Evolutionary conservation across 2,113 vertebrate genomes (phyloP).

Genomic region (Ciconia stormi): DNA sequence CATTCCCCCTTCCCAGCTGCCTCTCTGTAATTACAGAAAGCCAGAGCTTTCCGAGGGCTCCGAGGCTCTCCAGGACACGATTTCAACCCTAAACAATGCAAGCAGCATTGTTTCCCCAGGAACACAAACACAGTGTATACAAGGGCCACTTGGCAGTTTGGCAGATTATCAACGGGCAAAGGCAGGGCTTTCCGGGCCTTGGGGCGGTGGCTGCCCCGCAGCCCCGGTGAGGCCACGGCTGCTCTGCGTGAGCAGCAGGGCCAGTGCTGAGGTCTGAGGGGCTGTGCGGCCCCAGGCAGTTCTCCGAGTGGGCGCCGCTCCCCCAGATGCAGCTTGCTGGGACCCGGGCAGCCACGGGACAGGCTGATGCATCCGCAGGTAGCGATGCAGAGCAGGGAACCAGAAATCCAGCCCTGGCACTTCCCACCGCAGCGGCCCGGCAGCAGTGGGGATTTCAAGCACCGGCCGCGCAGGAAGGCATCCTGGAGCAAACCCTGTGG

Average conservation of each 20-base stretch:
- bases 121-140: not conserved
- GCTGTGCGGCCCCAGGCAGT: accelerated
- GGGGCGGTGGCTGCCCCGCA: not conserved
- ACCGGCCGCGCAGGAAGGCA: accelerated
- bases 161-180: accelerated
- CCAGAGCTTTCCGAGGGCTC: not conserved
- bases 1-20: not conserved
- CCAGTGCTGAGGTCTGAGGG: not conserved
- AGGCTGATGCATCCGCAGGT: accelerated
- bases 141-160: not conserved
- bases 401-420: not conserved
- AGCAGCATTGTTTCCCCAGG: not conserved
- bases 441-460: not conserved
- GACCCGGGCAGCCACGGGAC: not conserved
- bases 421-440: accelerated
- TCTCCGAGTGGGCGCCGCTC: not conserved
- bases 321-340: not conserved
- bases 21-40: not conserved
- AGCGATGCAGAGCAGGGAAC: not conserved
- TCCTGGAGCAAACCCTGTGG: not conserved
- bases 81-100: not conserved
- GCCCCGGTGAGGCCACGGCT: not conserved
- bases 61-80: not conserved
- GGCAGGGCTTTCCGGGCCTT: not conserved
- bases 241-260: not conserved